These are phyloP conservation scores for Pogonomyrmex barbatus DNA, from an alignment of 1,140 invertebrate species.

Conservation along the genomic window DNA sequence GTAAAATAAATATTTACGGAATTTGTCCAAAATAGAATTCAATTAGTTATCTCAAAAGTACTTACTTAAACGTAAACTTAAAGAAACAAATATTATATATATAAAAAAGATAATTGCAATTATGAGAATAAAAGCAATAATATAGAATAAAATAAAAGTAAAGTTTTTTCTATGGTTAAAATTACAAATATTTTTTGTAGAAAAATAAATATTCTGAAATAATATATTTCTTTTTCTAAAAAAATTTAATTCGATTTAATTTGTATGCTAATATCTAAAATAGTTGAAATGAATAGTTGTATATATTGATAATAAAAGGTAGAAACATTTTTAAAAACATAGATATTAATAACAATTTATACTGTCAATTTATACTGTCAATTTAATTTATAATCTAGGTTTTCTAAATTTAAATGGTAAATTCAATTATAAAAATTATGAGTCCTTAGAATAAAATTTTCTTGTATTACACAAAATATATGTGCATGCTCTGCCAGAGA, in stretches of 20 bases:
- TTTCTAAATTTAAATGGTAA: slow-evolving; percentile 17
- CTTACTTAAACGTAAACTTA: neutral
- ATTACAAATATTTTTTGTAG: neutral
- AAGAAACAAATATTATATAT: neutral
- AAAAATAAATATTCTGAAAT: neutral
- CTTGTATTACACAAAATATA: neutral
- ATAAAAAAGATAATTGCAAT: neutral
- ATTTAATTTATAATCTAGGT: neutral
- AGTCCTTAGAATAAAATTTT: neutral
- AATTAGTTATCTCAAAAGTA: neutral
- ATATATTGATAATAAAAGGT: neutral
- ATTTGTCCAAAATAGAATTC: slow-evolving; percentile 13
- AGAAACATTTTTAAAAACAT: neutral
- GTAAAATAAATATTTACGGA: slow-evolving; percentile 26
- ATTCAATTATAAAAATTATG: neutral
- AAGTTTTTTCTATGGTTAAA: slow-evolving; percentile 7
- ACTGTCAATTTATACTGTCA: too few relatives aligned
- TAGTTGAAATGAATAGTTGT: neutral
- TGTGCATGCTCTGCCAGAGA: neutral
- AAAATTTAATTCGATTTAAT: neutral
- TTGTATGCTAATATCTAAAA: neutral
- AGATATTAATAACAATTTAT: neutral
- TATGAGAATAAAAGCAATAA: neutral
- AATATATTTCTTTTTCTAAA: neutral
- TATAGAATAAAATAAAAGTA: neutral